These are phyloP conservation scores for Lycia hirtaria DNA, from an alignment of 2,888 invertebrate genomes.

Conservation along the genomic window DNA sequence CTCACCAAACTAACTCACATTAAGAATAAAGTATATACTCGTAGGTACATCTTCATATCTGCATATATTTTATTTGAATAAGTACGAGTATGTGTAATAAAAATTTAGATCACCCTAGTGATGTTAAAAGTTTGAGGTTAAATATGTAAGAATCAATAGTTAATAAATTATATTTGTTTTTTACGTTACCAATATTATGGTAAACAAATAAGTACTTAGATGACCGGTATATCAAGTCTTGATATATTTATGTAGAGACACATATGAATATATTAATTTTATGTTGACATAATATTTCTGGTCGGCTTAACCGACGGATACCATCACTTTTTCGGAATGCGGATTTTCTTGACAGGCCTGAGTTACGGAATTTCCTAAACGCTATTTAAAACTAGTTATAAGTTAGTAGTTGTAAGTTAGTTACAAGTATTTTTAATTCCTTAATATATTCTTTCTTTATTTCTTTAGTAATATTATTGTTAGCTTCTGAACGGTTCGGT, in stretches of 20 bases:
- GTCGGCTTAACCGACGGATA: constrained; percentile 1
- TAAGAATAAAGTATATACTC: too few relatives aligned
- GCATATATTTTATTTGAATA: too few relatives aligned
- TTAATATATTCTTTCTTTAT: too few relatives aligned
- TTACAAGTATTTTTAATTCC: too few relatives aligned
- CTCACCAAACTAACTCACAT: too few relatives aligned
- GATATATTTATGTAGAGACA: background rate
- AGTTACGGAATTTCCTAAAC: background rate
- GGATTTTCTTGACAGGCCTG: constrained; percentile 13
- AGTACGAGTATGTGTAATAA: too few relatives aligned
- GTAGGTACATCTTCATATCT: too few relatives aligned
- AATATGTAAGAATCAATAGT: background rate
- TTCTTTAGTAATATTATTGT: too few relatives aligned
- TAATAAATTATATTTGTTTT: background rate
- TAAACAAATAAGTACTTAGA: constrained; percentile 11
- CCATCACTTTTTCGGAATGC: constrained; percentile 26
- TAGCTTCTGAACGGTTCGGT: too few relatives aligned
- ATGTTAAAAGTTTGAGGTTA: background rate
- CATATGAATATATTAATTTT: constrained; percentile 19
- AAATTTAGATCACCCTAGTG: too few relatives aligned
- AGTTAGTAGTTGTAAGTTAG: too few relatives aligned
- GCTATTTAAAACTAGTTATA: background rate
- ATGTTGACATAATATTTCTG: constrained; percentile 9
- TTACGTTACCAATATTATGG: constrained; percentile 5
- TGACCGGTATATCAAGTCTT: constrained; percentile 20